phyloP scores from a whole-genome alignment of 2,113 vertebrate genomes.

The Puffinus mauretanicus region DNA sequence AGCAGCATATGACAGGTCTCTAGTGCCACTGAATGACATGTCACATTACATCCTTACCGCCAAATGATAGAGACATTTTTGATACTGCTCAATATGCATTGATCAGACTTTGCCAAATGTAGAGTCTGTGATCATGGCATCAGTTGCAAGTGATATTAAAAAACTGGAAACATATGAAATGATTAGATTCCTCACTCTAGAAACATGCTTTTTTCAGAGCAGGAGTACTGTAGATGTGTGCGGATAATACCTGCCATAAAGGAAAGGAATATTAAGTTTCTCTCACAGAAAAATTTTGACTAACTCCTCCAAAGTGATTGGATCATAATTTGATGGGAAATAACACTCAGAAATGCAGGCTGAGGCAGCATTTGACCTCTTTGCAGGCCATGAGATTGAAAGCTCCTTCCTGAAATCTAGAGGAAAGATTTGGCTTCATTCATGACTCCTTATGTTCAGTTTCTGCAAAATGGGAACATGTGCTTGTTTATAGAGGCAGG shows the following conservation, averaged over 20 bases:
- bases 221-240: not conserved
- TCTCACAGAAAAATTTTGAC: not conserved
- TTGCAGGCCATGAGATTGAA: not conserved
- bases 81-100: not conserved
- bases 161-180: not conserved
- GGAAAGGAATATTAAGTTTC: not conserved
- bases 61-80: not conserved
- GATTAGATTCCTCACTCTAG: not conserved
- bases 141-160: not conserved
- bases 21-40: not conserved
- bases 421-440: not conserved
- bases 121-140: not conserved
- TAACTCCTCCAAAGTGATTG: accelerated
- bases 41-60: not conserved
- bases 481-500: not conserved
- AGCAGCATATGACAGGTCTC: not conserved
- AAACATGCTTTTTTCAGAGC: not conserved
- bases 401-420: not conserved
- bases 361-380: not conserved
- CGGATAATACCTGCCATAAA: not conserved
- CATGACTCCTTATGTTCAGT: not conserved
- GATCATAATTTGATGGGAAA: not conserved
- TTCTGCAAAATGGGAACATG: not conserved
- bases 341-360: not conserved
- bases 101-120: not conserved